Base-by-base conservation (phyloP, 1,140 invertebrate genomes). In the Bombus terrestris region DNA sequence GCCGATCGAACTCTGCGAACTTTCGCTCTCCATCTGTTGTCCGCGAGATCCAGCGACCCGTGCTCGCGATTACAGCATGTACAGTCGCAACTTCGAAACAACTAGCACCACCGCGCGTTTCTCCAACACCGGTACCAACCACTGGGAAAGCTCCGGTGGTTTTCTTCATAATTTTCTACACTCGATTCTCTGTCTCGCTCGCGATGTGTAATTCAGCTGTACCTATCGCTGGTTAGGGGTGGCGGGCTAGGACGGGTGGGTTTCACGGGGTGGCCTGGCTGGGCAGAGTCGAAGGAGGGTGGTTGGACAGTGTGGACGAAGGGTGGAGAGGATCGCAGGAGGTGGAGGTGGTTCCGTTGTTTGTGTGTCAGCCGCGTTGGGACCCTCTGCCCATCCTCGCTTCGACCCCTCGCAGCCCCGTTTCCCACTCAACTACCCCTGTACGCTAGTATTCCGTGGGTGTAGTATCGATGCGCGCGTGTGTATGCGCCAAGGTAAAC, bases 341-440 rank as follows among this genome's bases (percentile, higher is more conserved):
- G 90, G 90, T 85, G 88, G 91, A 91, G 91, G 90, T 91, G 92
- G 90, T 91, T 91, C 88, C 89, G 93, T 93, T 93, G 93, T 93
- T 93, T 94, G 93, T 93, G 93, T 93, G 93, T 94, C 92, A 93
- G 93, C 92, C 93, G 92, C 92, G 89, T 93, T 92, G 92, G 92
- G 91, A 92, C 93, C 88, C 91, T 92, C 91, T 90, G 83, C 88
- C 85, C 90, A 80, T 88, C 71, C 89, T 84, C 85, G 66, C 43
- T 74, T 74, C 68, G 32, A 35, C 86, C 78, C 88, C 87, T 82
- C 83, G 35, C 85, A 85, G 72, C 80, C 83, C 85, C 75, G 73
- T 85, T 85, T 88, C 90, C 90, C 88, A 86, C 91, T 91, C 92
- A 86, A 92, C 86, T 81, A 64, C 37, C 76, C 59, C 39, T 39